A percentile compares a stretch with the other conserved stretches of the same genome.
Conservation (phyloP, 2,797 vertebrate species). For the Heteromormyrus szaboi region DNA sequence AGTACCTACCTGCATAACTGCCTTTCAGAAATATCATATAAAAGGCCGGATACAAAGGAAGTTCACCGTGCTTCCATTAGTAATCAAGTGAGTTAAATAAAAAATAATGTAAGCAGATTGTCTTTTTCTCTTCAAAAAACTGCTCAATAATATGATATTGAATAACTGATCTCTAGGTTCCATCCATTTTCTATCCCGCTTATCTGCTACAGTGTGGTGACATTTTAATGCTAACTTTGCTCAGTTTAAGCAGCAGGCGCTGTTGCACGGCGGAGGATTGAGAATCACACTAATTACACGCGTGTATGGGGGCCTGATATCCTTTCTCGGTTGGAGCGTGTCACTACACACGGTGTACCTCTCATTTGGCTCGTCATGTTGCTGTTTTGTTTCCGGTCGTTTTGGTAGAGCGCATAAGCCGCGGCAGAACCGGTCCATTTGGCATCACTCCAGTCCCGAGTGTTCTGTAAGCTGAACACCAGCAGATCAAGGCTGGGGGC, state of each 20-base stretch:
- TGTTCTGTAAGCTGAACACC: not conserved
- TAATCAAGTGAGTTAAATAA: not conserved
- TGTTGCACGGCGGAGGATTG: not conserved
- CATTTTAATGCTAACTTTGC: not conserved
- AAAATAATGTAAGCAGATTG: not conserved
- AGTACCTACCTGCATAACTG: not conserved
- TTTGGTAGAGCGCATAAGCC: not conserved
- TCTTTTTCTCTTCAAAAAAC: not conserved
- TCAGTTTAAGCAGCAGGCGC: not conserved
- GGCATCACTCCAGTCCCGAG: not conserved
- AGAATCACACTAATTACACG: not conserved
- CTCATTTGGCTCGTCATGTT: not conserved
- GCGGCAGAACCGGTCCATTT: not conserved
- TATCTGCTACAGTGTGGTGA: not conserved
- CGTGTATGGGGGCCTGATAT: not conserved
- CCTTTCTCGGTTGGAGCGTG: not conserved
- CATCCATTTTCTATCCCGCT: not conserved
- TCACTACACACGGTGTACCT: not conserved
- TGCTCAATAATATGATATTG: not conserved
- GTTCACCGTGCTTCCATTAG: not conserved
- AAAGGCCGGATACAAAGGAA: not conserved
- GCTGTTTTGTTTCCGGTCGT: not conserved
- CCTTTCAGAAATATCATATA: not conserved
- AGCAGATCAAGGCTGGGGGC: not conserved
- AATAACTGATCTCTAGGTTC: not conserved